phyloP scores from a whole-genome alignment of 2,797 vertebrate genomes.

The Chrysocyon brachyurus region DNA sequence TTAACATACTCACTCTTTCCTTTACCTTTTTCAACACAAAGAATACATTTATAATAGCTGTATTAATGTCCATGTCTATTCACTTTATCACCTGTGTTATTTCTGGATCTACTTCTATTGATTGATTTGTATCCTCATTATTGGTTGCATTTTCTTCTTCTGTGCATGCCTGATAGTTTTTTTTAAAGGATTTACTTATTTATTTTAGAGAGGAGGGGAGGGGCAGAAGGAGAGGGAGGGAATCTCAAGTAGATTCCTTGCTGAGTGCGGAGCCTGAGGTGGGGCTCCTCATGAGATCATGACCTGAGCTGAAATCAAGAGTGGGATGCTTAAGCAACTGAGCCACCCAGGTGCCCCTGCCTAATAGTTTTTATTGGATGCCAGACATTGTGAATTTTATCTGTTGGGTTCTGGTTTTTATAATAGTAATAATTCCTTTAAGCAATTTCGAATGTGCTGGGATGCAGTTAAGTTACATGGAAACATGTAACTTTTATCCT shows the following conservation, averaged over 20 bases:
- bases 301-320: neutral
- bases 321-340: neutral
- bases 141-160: neutral
- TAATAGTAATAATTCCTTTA: conserved; percentile 16
- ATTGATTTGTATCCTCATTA: neutral
- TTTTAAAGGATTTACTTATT: neutral
- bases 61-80: neutral
- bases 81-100: neutral
- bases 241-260: neutral
- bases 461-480: neutral
- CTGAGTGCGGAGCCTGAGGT: neutral
- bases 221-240: no score
- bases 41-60: neutral
- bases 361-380: neutral
- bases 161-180: neutral
- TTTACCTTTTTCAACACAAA: neutral
- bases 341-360: neutral
- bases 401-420: neutral
- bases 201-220: no score
- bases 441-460: neutral
- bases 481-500: neutral
- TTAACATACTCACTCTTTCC: neutral
- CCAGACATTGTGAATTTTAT: conserved; percentile 24
- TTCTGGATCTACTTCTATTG: neutral
- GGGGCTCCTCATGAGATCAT: neutral